Percentiles rank a stretch among this genome's conserved stretches.
Conservation (phyloP, 2,888 invertebrate genomes). For the Synanthedon myopaeformis region DNA sequence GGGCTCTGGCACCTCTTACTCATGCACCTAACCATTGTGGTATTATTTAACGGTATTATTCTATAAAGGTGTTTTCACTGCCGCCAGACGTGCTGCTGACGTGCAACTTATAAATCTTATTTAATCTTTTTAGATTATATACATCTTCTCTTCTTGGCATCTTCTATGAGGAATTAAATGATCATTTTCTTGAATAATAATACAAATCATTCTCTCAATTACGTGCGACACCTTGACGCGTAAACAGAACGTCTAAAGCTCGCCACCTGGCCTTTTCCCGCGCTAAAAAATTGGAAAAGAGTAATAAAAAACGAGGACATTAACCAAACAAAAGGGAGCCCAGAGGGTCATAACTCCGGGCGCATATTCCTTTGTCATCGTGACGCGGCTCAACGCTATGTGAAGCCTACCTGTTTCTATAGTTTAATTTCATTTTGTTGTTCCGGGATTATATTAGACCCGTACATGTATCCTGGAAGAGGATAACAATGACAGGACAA, state of each 20-base stretch:
- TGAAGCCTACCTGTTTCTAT: not conserved
- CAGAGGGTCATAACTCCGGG: constrained; percentile 55
- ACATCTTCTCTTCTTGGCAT: too few relatives aligned
- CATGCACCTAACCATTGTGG: too few relatives aligned
- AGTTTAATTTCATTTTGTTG: not conserved
- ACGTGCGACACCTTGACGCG: constrained; percentile 25
- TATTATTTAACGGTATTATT: too few relatives aligned
- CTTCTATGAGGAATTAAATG: too few relatives aligned
- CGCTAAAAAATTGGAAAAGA: constrained; percentile 25
- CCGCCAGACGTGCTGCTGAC: too few relatives aligned
- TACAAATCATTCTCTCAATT: constrained; percentile 23
- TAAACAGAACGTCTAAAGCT: constrained; percentile 39
- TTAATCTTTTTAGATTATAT: too few relatives aligned
- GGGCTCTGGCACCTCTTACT: too few relatives aligned
- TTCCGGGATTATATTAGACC: too few relatives aligned
- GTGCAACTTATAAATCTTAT: too few relatives aligned
- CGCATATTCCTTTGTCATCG: constrained; percentile 54
- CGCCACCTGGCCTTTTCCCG: constrained; percentile 36
- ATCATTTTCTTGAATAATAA: constrained; percentile 6
- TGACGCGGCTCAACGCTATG: constrained; percentile 38
- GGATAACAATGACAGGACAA: too few relatives aligned
- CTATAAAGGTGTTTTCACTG: too few relatives aligned
- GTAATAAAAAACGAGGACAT: constrained; percentile 40
- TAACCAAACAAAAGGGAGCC: constrained; percentile 58
- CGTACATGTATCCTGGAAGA: too few relatives aligned